These are phyloP conservation scores for Idaea dimidiata DNA, from an alignment of 2,888 invertebrate species.

Conservation along the genomic window DNA sequence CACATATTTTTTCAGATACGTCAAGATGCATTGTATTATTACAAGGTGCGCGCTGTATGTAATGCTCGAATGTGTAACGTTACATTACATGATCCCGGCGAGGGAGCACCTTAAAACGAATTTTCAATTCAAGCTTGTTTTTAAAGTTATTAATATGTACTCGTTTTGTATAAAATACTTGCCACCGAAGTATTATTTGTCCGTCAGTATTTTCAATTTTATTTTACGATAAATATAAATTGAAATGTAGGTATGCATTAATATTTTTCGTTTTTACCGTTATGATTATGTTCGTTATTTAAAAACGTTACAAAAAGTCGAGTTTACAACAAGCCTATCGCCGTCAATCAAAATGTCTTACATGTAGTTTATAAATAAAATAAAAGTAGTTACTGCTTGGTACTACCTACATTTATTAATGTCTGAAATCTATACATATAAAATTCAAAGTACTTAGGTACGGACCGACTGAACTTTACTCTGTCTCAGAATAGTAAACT, in stretches of 20 bases:
- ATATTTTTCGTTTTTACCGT: background rate
- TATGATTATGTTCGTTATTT: background rate
- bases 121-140: background rate
- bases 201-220: background rate
- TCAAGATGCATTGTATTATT: no score
- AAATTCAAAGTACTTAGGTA: no score
- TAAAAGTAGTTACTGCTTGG: no score
- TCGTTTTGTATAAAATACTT: background rate
- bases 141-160: constrained; percentile 1
- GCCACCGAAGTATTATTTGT: background rate
- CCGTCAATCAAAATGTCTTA: background rate
- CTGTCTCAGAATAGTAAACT: no score
- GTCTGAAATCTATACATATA: no score
- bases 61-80: no score
- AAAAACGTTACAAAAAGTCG: background rate
- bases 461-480: no score
- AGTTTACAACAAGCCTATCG: background rate
- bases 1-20: no score
- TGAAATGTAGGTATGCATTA: background rate
- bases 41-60: no score
- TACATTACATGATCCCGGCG: no score
- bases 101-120: no score
- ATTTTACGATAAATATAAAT: background rate
- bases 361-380: background rate
- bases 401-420: no score